Evolutionary conservation across 2,888 invertebrate species (phyloP), one percentile per base, ranked within the genome.

Genomic region (Byasa hedistus): DNA sequence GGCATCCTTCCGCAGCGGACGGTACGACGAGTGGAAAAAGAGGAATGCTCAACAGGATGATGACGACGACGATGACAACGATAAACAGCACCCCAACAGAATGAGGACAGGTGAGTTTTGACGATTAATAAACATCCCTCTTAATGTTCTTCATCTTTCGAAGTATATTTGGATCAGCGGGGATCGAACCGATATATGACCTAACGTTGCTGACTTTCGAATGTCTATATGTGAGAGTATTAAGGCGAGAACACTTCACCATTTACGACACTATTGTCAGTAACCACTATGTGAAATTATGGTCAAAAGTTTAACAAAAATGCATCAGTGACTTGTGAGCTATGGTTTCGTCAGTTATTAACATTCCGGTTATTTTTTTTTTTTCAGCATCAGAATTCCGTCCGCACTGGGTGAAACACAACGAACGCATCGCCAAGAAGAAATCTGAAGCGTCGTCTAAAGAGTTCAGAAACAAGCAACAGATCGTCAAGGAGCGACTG

Each of bases 1-100:
- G 0, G 97, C 98, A 0, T 95, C 97, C 0, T 99, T 97, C 89
- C 98, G 98, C 89, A 96, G 97, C 69, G 96, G 98, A 62, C 93
- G 96, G 32, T 98, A 98, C 86, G 94, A 94, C 69, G 94, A 95
- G 65, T 98, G 98, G 98, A 95, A 96, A 76, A 94, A 95, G 69
- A 95, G 95, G 75, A 95, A 96, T 89, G 84, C 89, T 22, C 86
- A 83, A 27, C 86, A 86, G 17, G 89, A 90, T 39, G 91, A 87
- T 1, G 87, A 86, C 4, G 92, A 92, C 36, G 92, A 92, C 57
- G 88, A 87, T 57, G 89, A 89, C 32, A 78, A 80, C 2, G 64
- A 19, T 27, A 55, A 10, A 10, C 36, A 65, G 0, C 61, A 73
- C 2, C 48, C 5, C 2, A 75, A 77, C n/a, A 70, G 75, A 63